Percentiles rank a stretch among this genome's conserved stretches.
These are phyloP conservation scores for Tolmerus cingulatus DNA, from an alignment of 2,888 invertebrate species.

Conservation along the genomic window DNA sequence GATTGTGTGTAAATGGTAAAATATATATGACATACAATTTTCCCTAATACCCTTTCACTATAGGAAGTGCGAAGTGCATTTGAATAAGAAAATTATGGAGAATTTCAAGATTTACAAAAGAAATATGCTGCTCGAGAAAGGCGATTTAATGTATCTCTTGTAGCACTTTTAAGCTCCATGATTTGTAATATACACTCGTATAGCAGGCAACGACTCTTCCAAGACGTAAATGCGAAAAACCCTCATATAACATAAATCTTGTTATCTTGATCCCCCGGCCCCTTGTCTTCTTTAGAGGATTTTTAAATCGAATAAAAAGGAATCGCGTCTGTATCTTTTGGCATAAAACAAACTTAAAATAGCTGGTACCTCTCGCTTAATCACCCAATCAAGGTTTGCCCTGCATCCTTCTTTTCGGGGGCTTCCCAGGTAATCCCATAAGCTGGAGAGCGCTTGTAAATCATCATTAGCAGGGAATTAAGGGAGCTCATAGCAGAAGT, in stretches of 20 bases:
- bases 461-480: neutral
- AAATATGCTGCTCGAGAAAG: neutral
- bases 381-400: neutral
- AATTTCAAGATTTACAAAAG: neutral
- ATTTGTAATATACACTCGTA: neutral
- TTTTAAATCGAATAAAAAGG: neutral
- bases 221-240: neutral
- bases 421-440: neutral
- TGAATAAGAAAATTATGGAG: too few species aligned
- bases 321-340: neutral
- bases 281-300: neutral
- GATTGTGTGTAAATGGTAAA: too few species aligned
- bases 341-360: neutral
- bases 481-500: neutral
- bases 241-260: neutral
- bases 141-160: neutral
- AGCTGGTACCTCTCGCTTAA: neutral
- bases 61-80: too few species aligned
- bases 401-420: neutral
- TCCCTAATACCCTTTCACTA: too few species aligned
- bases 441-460: neutral
- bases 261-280: neutral
- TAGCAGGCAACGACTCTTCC: neutral
- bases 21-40: too few species aligned
- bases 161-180: neutral